phyloP scores from a whole-genome alignment of 2,888 invertebrate species.

The Chrysolina haemoptera region DNA sequence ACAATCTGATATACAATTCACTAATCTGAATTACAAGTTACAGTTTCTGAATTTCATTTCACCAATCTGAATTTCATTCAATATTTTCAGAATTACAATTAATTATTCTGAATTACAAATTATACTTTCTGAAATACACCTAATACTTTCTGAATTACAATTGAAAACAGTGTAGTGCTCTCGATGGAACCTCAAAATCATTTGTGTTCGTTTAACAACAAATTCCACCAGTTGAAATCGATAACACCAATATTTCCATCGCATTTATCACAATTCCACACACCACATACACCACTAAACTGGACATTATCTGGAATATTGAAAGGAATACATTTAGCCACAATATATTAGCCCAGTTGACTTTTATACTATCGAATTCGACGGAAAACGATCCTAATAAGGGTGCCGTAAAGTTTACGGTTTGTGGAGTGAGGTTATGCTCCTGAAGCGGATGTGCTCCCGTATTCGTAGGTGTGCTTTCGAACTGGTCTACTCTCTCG shows the following conservation, averaged over 20 bases:
- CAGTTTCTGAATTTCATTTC: too few relatives aligned
- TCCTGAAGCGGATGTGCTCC: conserved; percentile 12
- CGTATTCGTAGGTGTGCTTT: conserved; percentile 16
- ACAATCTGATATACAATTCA: too few relatives aligned
- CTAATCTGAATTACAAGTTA: too few relatives aligned
- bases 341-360: conserved; percentile 55
- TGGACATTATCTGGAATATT: conserved; percentile 55
- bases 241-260: conserved; percentile 23
- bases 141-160: too few relatives aligned
- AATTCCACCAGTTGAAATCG: conserved; percentile 4
- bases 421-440: conserved; percentile 44
- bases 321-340: conserved; percentile 52
- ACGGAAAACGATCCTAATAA: conserved; percentile 58
- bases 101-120: too few relatives aligned
- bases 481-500: not conserved
- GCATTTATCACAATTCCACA: conserved; percentile 34
- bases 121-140: too few relatives aligned
- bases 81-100: too few relatives aligned
- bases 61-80: too few relatives aligned
- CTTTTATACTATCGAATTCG: conserved; percentile 60
- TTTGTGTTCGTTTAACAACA: too few relatives aligned
- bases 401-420: conserved; percentile 58
- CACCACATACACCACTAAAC: conserved; percentile 29
- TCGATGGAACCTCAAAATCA: too few relatives aligned
- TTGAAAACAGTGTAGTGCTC: too few relatives aligned